Base-by-base conservation (phyloP, 2,113 vertebrate species). In the Gymnogyps californianus region DNA sequence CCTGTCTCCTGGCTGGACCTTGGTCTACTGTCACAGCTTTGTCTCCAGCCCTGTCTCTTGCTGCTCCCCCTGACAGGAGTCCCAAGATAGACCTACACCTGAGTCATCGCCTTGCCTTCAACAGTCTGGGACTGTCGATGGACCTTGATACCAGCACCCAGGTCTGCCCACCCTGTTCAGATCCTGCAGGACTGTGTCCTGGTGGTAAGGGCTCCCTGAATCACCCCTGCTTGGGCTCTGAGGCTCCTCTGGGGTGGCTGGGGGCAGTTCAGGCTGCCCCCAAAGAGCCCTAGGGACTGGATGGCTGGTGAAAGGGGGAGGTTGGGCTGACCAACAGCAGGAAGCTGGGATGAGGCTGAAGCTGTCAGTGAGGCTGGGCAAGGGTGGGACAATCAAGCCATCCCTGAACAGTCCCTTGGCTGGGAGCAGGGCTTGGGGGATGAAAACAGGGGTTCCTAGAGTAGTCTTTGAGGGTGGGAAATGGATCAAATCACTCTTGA, bases 121-220 rank as follows among this genome's bases (percentile, higher is more conserved):
- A 3, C 38, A 59, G 19, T 28, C 51, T 66, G n/a, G 21, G 25
- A 32, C 28, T 34, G 12, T 28, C 1, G 3, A 57, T 22, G 14
- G 46, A 47, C 11, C 24, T 42, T 0, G 0, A 47, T 10, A 55
- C 8, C 8, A 40, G 61, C 18, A 49, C 8, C 13, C 7, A 22
- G 22, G 15, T 51, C 47, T 80, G 52, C 25, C 19, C 16, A 76
- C 7, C 13, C 13, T 61, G 44, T 67, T 66, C 21, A 49, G 61
- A 52, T 34, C 18, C 16, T 66, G 24, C 5, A 69, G 36, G 31
- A 54, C 14, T 11, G 8, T 46, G 42, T 3, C 10, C 4, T 62
- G 46, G 9, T 66, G 11, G 24, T 54, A 54, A 82, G 24, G 13
- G 18, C 4, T 46, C 8, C 29, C 29, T 38, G 12, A 58, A 19